phyloP scores from a whole-genome alignment of 2,797 vertebrate genomes.

The Lacerta viridis region DNA sequence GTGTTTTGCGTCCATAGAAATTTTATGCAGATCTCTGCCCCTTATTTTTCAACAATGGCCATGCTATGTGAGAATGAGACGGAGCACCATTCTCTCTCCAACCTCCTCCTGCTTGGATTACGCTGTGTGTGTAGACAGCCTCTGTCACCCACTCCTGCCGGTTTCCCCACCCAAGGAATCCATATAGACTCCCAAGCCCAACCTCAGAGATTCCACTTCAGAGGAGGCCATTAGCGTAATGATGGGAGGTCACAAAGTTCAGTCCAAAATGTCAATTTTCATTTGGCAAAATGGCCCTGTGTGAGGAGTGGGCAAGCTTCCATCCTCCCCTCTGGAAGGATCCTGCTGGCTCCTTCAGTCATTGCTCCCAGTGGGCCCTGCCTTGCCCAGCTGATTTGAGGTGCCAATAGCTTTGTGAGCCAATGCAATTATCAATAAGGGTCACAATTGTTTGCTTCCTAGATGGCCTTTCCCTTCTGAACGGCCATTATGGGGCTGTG shows the following conservation, averaged over 20 bases:
- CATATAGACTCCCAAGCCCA: slow-evolving; percentile 66
- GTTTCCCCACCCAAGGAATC: slow-evolving; percentile 48
- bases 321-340: slow-evolving; percentile 32
- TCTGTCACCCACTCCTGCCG: slow-evolving; percentile 30
- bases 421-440: slow-evolving; percentile 10
- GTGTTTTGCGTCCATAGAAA: too few relatives aligned
- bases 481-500: slow-evolving; percentile 48
- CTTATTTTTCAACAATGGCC: too few relatives aligned
- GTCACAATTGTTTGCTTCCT: too few relatives aligned
- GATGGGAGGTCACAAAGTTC: slow-evolving; percentile 76
- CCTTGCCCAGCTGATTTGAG: slow-evolving; percentile 62
- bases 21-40: too few relatives aligned
- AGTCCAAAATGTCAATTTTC: slow-evolving; percentile 77
- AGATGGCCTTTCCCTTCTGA: slow-evolving; percentile 57
- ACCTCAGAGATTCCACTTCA: slow-evolving; percentile 52
- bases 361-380: slow-evolving; percentile 71
- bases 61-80: too few relatives aligned
- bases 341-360: slow-evolving; percentile 63
- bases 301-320: slow-evolving; percentile 61
- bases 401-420: slow-evolving; percentile 77
- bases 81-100: too few relatives aligned
- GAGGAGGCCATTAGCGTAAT: slow-evolving; percentile 76
- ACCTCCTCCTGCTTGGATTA: too few relatives aligned
- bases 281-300: slow-evolving; percentile 71
- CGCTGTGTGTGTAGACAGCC: too few relatives aligned